Evolutionary conservation across 2,797 vertebrate species (phyloP).

Genomic region (Smutsia temminckii): DNA sequence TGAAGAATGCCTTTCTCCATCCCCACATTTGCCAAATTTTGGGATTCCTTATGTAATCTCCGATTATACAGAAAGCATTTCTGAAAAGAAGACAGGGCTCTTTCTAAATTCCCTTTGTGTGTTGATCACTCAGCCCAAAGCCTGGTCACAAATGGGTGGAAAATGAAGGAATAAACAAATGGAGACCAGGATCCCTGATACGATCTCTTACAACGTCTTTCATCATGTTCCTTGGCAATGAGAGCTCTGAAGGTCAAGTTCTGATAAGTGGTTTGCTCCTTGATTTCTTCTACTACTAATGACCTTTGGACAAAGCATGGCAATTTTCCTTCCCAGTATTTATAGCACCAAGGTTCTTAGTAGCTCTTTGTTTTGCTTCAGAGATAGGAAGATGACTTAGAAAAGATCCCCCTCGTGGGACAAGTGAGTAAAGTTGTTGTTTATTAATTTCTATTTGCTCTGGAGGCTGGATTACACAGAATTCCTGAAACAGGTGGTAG

Average conservation of each 20-base stretch:
- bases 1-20: neutral
- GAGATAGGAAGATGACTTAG: neutral
- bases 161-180: neutral
- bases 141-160: neutral
- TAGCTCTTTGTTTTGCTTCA: neutral
- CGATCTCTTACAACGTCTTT: neutral
- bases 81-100: neutral
- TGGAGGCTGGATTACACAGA: neutral
- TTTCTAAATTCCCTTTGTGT: neutral
- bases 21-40: neutral
- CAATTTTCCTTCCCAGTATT: neutral
- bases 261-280: neutral
- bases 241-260: neutral
- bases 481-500: conserved; percentile 31
- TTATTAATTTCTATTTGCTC: conserved; percentile 47
- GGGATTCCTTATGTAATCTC: neutral
- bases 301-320: neutral
- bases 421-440: neutral
- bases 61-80: neutral
- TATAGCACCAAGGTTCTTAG: neutral
- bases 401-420: neutral
- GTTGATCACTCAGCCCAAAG: neutral
- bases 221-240: neutral
- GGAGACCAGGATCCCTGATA: neutral
- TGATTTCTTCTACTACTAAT: neutral